A percentile compares a stretch with the other conserved stretches of the same genome.
These are phyloP conservation scores for Sitodiplosis mosellana DNA, from an alignment of 1,140 invertebrate genomes.

Conservation along the genomic window DNA sequence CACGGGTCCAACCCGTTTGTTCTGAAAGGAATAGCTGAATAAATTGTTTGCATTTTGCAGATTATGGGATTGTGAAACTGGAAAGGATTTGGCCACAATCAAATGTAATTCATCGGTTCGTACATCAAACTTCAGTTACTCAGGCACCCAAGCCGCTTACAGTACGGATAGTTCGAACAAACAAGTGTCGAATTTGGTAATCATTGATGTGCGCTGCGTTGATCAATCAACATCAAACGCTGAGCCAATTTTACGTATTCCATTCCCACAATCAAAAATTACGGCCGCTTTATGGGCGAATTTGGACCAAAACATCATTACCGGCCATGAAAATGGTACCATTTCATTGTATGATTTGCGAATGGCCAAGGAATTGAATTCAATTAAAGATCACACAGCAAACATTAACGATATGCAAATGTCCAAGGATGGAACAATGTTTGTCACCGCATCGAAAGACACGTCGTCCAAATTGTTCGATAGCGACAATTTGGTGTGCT, in stretches of 20 bases:
- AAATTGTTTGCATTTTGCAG: slow-evolving; percentile 15
- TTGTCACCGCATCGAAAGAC: slow-evolving; percentile 92
- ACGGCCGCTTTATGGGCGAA: slow-evolving; percentile 85
- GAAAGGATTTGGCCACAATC: slow-evolving; percentile 55
- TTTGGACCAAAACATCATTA: slow-evolving; percentile 78
- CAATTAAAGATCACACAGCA: slow-evolving; percentile 59
- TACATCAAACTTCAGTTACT: slow-evolving; percentile 83
- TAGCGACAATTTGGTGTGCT: slow-evolving; percentile 55
- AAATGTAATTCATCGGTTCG: slow-evolving; percentile 75
- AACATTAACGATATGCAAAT: slow-evolving; percentile 93
- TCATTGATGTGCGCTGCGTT: slow-evolving; percentile 59
- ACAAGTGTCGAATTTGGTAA: slow-evolving; percentile 73
- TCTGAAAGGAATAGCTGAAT: background rate
- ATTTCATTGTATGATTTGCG: slow-evolving; percentile 81
- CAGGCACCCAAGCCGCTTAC: slow-evolving; percentile 78
- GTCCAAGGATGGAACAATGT: slow-evolving; percentile 84
- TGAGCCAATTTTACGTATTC: slow-evolving; percentile 40
- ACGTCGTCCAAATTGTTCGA: slow-evolving; percentile 89
- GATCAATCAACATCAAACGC: slow-evolving; percentile 36
- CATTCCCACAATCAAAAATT: slow-evolving; percentile 56
- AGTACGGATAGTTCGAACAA: slow-evolving; percentile 85
- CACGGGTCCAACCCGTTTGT: no score
- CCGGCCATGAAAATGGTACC: slow-evolving; percentile 87
- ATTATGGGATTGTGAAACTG: slow-evolving; percentile 77
- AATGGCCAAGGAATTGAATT: slow-evolving; percentile 59